Evolutionary conservation across 1,140 invertebrate species (phyloP).

Genomic region (Archivesica marissinica): DNA sequence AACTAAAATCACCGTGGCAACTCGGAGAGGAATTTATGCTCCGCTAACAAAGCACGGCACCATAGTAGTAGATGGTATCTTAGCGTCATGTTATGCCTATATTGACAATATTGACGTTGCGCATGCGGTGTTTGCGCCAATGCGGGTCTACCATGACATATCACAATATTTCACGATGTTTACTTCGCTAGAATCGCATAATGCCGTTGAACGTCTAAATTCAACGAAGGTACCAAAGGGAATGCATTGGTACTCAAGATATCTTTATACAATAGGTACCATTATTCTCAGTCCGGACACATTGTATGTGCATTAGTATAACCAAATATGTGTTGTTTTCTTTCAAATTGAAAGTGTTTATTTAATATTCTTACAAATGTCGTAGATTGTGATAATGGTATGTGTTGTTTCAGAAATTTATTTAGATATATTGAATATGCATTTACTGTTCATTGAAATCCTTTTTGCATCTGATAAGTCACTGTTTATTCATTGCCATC

Average conservation of each 20-base stretch:
- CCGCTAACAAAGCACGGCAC: constrained; percentile 96
- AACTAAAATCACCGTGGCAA: constrained; percentile 86
- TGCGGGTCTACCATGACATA: constrained; percentile 86
- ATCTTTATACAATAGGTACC: constrained; percentile 89
- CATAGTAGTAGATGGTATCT: constrained; percentile 94
- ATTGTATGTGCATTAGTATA: constrained; percentile 46
- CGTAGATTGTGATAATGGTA: not conserved
- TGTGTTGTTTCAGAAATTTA: constrained; percentile 15
- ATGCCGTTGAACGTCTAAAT: constrained; percentile 3
- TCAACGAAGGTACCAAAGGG: constrained; percentile 42
- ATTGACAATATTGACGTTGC: constrained; percentile 94
- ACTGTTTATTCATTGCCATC: too few species aligned
- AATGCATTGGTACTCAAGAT: constrained; percentile 93
- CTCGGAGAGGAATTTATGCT: constrained; percentile 91
- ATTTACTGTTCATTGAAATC: too few species aligned
- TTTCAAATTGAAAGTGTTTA: not conserved
- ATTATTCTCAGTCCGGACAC: constrained; percentile 42
- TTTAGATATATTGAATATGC: constrained; percentile 29
- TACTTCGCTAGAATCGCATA: not conserved
- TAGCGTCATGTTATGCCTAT: constrained; percentile 97
- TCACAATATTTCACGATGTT: constrained; percentile 56
- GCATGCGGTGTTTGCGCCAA: constrained; percentile 92
- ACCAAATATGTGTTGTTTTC: not conserved
- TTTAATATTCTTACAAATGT: not conserved
- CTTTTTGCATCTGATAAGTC: too few species aligned